These are phyloP conservation scores for Paradoxurus hermaphroditus DNA, from an alignment of 2,113 vertebrate genomes.

Conservation along the genomic window DNA sequence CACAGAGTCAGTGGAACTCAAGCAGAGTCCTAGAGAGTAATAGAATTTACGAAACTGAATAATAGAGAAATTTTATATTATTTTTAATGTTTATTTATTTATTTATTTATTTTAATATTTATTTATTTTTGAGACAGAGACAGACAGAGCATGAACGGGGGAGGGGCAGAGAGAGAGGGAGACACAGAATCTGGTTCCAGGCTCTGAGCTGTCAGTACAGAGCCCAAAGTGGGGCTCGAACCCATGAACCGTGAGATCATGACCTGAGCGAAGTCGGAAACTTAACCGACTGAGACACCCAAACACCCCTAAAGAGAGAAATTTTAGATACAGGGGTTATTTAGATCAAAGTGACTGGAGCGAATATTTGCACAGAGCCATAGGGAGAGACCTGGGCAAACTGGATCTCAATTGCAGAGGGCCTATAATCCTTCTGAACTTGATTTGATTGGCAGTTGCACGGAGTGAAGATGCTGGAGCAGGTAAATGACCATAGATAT, in stretches of 20 bases:
- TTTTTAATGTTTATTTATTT: too few relatives aligned
- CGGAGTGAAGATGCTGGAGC: neutral
- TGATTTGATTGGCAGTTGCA: neutral
- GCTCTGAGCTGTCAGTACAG: too few relatives aligned
- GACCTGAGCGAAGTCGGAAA: too few relatives aligned
- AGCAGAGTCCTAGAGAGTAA: neutral
- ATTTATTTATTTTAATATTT: too few relatives aligned
- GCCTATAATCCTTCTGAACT: neutral
- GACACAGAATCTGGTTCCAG: too few relatives aligned
- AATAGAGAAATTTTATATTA: neutral
- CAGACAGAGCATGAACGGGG: too few relatives aligned
- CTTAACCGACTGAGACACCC: too few relatives aligned
- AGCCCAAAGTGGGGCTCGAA: too few relatives aligned
- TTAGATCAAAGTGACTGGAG: neutral
- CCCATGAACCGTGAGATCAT: too few relatives aligned
- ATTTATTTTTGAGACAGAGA: too few relatives aligned
- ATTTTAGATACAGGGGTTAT: neutral
- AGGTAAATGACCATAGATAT: neutral
- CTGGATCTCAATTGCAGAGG: neutral
- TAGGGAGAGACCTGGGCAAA: neutral
- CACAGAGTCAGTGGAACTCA: neutral
- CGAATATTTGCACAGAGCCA: neutral
- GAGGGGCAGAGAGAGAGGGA: too few relatives aligned
- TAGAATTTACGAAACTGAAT: neutral
- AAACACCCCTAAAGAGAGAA: neutral